Base-by-base conservation (phyloP, 2,797 vertebrate species). In the Aythya fuligula region DNA sequence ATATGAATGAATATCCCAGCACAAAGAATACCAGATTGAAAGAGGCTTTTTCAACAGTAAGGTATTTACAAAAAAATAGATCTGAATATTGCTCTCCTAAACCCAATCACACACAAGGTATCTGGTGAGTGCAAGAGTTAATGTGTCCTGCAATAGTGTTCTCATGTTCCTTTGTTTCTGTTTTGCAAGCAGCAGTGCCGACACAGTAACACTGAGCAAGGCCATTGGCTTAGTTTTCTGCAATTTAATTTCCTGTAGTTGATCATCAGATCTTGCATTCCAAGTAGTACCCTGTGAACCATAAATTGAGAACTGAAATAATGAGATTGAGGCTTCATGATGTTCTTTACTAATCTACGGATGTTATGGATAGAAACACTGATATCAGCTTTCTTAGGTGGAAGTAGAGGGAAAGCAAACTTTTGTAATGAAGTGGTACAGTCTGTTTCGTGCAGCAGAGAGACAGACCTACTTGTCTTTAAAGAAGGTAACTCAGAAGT, bases 161-260 rank as follows among this genome's bases (percentile, higher is more conserved):
- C 54, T 65, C 15, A 7, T 39, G 62, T 30, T 77, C 30, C 25
- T 80, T 87, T 85, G 24, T 93, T 90, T 80, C 85, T 85, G 24
- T 93, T 90, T 90, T 66, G 71, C 22, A 70, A 61, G 38, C 30
- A 83, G 16, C 24, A 28, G 9, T 36, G 12, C 21, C 67, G 73
- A 87, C n/a, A 66, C 43, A 43, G 43, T 79, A 64, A 74, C 24
- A 53, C 24, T 16, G 34, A 21, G 6, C 56, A 90, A 71, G 67
- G 13, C 24, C 53, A 13, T 11, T 86, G 20, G 13, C 32, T 94
- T 88, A 90, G 62, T 81, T 86, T 94, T 88, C 66, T 90, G 76
- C 66, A 32, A 20, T 86, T 94, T 93, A 93, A 93, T 92, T 94
- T 96, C 86, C 92, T 94, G 88, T 75, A 38, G 70, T 15, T 86